Evolutionary conservation across 2,797 vertebrate species (phyloP).

Genomic region (Buceros bicornis): DNA sequence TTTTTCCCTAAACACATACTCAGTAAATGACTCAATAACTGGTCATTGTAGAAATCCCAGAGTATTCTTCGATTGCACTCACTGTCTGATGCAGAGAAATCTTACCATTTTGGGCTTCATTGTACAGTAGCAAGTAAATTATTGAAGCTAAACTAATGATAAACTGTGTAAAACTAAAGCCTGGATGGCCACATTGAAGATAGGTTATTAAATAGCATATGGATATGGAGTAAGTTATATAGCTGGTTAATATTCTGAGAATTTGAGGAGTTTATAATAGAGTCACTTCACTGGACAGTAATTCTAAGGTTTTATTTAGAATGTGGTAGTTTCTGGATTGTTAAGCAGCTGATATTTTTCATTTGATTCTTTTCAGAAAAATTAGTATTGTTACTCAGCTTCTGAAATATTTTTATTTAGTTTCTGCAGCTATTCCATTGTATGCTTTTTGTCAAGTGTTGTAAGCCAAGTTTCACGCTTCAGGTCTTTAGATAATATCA

Average conservation of each 20-base stretch:
- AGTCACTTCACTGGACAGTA: not conserved
- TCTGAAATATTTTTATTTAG: conserved; percentile 73
- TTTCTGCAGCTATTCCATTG: conserved; percentile 71
- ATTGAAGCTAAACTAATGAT: not conserved
- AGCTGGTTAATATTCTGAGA: not conserved
- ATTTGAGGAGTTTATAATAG: not conserved
- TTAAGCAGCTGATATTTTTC: conserved; percentile 48
- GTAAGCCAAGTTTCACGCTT: conserved; percentile 88
- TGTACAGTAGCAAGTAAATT: not conserved
- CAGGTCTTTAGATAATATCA: conserved; percentile 89
- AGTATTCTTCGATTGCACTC: not conserved
- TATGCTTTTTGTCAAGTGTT: conserved; percentile 76
- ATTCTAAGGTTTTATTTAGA: not conserved
- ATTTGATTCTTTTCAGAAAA: conserved; percentile 45
- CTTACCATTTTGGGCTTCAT: not conserved
- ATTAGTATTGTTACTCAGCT: conserved; percentile 58
- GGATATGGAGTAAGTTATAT: not conserved
- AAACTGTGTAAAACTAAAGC: not conserved
- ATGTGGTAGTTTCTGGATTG: conserved; percentile 23
- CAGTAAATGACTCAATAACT: not conserved
- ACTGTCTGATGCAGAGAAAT: not conserved
- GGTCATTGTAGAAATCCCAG: not conserved
- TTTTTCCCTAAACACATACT: not conserved
- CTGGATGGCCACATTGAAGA: not conserved
- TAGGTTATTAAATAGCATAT: not conserved